phyloP scores from a whole-genome alignment of 2,113 vertebrate genomes.

The human region DNA sequence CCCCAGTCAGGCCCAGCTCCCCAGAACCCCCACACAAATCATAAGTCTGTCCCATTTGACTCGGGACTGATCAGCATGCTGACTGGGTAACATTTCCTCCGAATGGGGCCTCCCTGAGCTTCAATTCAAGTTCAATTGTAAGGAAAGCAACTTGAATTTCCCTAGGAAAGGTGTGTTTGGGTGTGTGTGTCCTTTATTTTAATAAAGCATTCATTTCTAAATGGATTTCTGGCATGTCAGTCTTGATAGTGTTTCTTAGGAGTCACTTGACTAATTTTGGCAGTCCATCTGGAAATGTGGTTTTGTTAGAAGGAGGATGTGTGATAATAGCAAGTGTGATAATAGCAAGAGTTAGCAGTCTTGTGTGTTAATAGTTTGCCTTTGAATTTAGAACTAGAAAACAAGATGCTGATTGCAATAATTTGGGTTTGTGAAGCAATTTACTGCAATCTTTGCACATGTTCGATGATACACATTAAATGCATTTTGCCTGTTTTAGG shows the following conservation, averaged over 20 bases:
- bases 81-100: neutral
- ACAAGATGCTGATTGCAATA: conserved; percentile 89
- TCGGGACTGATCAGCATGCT: conserved; percentile 11
- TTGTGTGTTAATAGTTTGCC: conserved; percentile 82
- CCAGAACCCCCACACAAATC: neutral
- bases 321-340: conserved; percentile 79
- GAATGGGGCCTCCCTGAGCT: conserved; percentile 76
- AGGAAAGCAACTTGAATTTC: conserved; percentile 60
- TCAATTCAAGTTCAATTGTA: conserved; percentile 72
- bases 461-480: conserved; percentile 84
- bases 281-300: conserved; percentile 82
- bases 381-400: conserved; percentile 88
- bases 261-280: conserved; percentile 75
- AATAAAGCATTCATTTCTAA: conserved; percentile 65
- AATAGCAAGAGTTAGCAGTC: conserved; percentile 82
- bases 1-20: neutral
- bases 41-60: neutral
- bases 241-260: conserved; percentile 58
- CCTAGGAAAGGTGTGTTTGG: conserved; percentile 73
- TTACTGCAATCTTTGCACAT: conserved; percentile 86
- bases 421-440: conserved; percentile 86
- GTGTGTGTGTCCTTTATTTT: conserved; percentile 63
- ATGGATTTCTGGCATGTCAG: conserved; percentile 57
- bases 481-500: conserved; percentile 79
- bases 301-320: conserved; percentile 79